Evolutionary conservation across 2,797 vertebrate species (phyloP).

Genomic region (Urophycis tenuis): DNA sequence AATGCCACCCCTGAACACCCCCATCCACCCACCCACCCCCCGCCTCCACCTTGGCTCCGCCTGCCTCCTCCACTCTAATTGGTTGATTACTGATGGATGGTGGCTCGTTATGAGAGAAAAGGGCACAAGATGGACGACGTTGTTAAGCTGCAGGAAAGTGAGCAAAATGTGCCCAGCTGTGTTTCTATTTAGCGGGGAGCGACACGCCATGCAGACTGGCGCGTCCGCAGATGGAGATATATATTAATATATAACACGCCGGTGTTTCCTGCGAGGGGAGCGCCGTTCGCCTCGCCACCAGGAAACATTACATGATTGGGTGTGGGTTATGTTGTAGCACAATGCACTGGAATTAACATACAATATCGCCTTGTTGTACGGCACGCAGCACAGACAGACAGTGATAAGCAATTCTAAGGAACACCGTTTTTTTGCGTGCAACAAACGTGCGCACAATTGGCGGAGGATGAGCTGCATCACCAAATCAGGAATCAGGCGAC

Average conservation of each 20-base stretch:
- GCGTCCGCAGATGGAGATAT: background rate
- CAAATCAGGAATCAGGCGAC: background rate
- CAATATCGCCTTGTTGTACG: background rate
- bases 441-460: background rate
- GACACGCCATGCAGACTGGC: background rate
- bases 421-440: background rate
- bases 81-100: constrained; percentile 47
- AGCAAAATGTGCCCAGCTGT: constrained; percentile 35
- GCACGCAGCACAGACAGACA: background rate
- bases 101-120: constrained; percentile 31
- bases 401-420: background rate
- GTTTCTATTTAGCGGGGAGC: background rate
- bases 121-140: constrained; percentile 44
- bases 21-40: constrained; percentile 23
- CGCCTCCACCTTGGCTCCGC: background rate
- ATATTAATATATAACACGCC: no score
- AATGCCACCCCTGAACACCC: constrained; percentile 19
- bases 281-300: no score
- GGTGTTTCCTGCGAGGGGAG: no score
- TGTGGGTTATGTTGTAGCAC: background rate
- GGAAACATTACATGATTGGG: no score
- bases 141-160: constrained; percentile 33
- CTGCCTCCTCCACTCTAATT: constrained; percentile 2
- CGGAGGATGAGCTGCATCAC: background rate
- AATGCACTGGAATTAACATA: background rate